Base-by-base conservation (phyloP, 2,888 invertebrate genomes). In the Eupeodes latifasciatus region DNA sequence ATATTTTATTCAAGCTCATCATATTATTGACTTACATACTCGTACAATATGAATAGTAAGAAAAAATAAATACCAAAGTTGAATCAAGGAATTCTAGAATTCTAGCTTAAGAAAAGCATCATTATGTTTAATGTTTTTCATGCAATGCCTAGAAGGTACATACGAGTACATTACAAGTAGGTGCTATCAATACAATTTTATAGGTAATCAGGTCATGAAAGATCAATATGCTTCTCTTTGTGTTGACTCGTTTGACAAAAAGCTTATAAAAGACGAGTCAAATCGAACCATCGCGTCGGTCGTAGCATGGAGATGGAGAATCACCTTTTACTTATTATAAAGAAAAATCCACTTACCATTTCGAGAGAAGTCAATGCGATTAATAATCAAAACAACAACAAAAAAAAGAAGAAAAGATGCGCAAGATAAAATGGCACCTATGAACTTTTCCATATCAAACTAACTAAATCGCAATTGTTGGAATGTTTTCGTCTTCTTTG, bases 361-460 rank as follows among this genome's bases (percentile, higher is more conserved):
- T 47, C n/a, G n/a, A 72, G 53, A 34, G 53, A 34, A 71, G 57
- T 16, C 53, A 36, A 69, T 62, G n/a, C 36, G 7, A 55, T 11
- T 19, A 12, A 64, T 47, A 47, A 44, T 51, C 11, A 10, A n/a
- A 44, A 62, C 10, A 62, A 62, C 40, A 10, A 19, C 19, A 57
- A 2, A 34, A 44, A 44, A 16, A 44, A 27, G 11, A 69, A 61
- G 36, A 47, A 55, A 76, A 77, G 64, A 77, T 83, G 78, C 11
- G 40, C 77, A n/a, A 66, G 78, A 83, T 78, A 72, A 72, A 64
- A 80, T 64, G 57, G 49, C 12, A 83, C 83, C 83, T 79, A 53
- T 84, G 79, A 79, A 79, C 79, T 75, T 84, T 79, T 61, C 78
- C 61, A 61, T 78, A 49, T 49, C 59, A 59, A 14, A 74, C 59